phyloP scores from a whole-genome alignment of 92 coral and sea anemone genomes.

The Umimayanthus kanabou region DNA sequence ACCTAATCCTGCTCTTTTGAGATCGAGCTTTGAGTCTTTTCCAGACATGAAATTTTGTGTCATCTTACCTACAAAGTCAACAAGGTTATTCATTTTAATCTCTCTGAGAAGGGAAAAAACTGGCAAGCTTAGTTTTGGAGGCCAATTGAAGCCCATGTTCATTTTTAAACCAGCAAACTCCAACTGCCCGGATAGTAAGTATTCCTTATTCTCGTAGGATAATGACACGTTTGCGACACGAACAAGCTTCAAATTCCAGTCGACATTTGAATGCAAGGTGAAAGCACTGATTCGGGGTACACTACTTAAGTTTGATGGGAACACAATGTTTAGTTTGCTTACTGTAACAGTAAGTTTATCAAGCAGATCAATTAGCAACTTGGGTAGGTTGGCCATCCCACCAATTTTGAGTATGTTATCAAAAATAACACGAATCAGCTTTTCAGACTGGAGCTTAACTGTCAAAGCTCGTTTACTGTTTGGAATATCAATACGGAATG shows the following conservation, averaged over 20 bases:
- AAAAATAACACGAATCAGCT: constrained; percentile 27
- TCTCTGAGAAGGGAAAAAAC: constrained; percentile 26
- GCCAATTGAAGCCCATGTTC: constrained; percentile 44
- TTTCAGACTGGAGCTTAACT: constrained; percentile 50
- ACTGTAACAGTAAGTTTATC: constrained; percentile 32
- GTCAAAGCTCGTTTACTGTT: not conserved
- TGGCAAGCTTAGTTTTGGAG: constrained; percentile 31
- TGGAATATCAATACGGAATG: constrained; percentile 53
- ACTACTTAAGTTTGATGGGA: constrained; percentile 40
- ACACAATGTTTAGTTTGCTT: constrained; percentile 11
- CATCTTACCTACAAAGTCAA: constrained; percentile 31
- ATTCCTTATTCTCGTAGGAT: constrained; percentile 14
- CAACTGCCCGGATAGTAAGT: constrained; percentile 40
- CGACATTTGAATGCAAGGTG: constrained; percentile 14
- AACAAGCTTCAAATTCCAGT: constrained; percentile 47
- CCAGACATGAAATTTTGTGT: constrained; percentile 43
- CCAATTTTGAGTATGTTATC: constrained; percentile 45
- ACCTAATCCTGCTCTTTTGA: constrained; percentile 45
- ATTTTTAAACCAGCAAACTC: constrained; percentile 45
- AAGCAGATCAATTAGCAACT: constrained; percentile 26
- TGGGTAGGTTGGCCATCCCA: constrained; percentile 42
- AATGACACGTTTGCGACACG: constrained; percentile 34
- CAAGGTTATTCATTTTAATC: constrained; percentile 15
- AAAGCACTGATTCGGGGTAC: constrained; percentile 35
- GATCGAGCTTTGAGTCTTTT: constrained; percentile 5